Conservation (phyloP, 2,888 invertebrate genomes). For the Tinea semifulvella region DNA sequence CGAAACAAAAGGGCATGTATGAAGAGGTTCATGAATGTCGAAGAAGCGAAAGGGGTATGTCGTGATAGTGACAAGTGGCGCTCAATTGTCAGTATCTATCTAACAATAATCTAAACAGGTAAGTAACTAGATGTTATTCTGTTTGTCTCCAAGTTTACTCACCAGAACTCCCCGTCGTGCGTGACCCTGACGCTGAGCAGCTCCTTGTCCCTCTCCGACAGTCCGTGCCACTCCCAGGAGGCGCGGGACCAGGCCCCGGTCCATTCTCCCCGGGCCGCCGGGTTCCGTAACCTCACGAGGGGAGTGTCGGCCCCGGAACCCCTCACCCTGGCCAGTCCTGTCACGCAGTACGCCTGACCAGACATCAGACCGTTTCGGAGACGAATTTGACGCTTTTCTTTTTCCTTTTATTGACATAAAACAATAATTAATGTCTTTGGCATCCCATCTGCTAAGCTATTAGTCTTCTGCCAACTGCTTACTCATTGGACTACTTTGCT, state of each 20-base stretch:
- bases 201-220: slow-evolving; percentile 70
- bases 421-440: too few species aligned
- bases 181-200: slow-evolving; percentile 68
- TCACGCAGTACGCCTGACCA: slow-evolving; percentile 75
- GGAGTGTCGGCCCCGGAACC: slow-evolving; percentile 66
- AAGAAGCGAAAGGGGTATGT: too few species aligned
- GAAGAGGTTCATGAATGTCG: too few species aligned
- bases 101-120: too few species aligned
- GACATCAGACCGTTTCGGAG: slow-evolving; percentile 71
- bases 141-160: too few species aligned
- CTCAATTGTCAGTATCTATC: too few species aligned
- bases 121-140: too few species aligned
- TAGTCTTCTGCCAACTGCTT: too few species aligned
- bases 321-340: slow-evolving; percentile 74
- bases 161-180: slow-evolving; percentile 78
- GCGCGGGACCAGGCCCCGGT: slow-evolving; percentile 77
- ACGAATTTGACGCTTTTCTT: slow-evolving; percentile 65
- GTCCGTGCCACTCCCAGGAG: slow-evolving; percentile 74
- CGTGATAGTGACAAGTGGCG: too few species aligned
- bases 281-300: slow-evolving; percentile 71
- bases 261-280: slow-evolving; percentile 75
- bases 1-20: too few species aligned
- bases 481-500: too few species aligned
- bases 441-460: too few species aligned
- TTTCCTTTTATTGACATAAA: slow-evolving; percentile 40